Base-by-base conservation (phyloP, 2,888 invertebrate species). In the Hofmannophila pseudospretella region DNA sequence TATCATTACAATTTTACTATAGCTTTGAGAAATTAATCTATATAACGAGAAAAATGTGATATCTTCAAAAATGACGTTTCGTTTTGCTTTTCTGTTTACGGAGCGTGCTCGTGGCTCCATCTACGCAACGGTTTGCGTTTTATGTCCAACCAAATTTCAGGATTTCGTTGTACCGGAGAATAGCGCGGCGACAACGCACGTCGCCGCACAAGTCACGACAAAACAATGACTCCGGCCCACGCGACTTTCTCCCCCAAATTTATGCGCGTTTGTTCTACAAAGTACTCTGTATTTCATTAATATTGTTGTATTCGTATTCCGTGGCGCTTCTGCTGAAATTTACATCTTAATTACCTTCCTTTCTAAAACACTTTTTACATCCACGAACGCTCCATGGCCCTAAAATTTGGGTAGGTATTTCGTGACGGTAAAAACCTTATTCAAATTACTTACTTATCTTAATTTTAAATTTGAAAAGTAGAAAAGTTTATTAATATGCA, bases 401-500 rank as follows among this genome's bases (percentile, higher is more conserved):
- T 30, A 29, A 38, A 53, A 47, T 50, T 53, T 56, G 32, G 42
- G 12, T 8, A 23, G 29, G 52, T 41, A 42, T 50, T 16, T 54
- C 45, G 39, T 34, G 32, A 42, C 45, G 40, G 43, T 47, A 44
- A 47, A 48, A 56, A 51, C 50, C 49, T 61, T 58, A 67, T 63
- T 65, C 47, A 62, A 62, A 66, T 64, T 52, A 52, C 44, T 51
- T 20, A 20, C n/a, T 16, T 51, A 48, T 49, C 13, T 40, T 49
- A 53, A 56, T 63, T 62, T 54, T 45, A 57, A 58, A 54, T 53
- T 54, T 45, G n/a, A 56, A 57, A 54, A 51, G 45, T 41, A 39
- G 33, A 36, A 45, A 43, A 48, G 36, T 49, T 53, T 47, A 54
- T 61, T 58, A 59, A 49, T 54, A 57, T 59, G 56, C 54, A 54